Evolutionary conservation across 2,888 invertebrate species (phyloP).

Genomic region (Xanthia icteritia): DNA sequence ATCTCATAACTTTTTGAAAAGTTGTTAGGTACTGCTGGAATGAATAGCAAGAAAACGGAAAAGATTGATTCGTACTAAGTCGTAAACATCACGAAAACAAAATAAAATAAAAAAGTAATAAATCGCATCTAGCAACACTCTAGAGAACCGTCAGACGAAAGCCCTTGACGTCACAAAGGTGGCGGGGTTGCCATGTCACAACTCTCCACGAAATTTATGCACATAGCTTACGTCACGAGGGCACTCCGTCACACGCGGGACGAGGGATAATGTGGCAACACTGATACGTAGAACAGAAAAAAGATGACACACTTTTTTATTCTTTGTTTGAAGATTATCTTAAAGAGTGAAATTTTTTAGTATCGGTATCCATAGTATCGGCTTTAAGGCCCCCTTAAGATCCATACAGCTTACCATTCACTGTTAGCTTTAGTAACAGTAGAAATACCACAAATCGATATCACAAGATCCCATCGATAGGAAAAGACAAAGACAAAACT

Average conservation of each 20-base stretch:
- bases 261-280: conserved; percentile 71
- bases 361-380: neutral
- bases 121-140: conserved; percentile 64
- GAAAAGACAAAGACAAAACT: neutral
- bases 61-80: conserved; percentile 25
- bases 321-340: neutral
- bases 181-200: conserved; percentile 76
- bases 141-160: conserved; percentile 67
- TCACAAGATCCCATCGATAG: no score
- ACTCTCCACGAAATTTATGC: conserved; percentile 85
- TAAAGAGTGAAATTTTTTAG: neutral
- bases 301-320: conserved; percentile 37
- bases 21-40: neutral
- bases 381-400: neutral
- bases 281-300: conserved; percentile 61
- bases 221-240: conserved; percentile 84
- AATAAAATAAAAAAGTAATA: conserved; percentile 64
- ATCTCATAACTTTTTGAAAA: neutral
- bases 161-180: conserved; percentile 76
- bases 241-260: conserved; percentile 77
- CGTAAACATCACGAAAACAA: conserved; percentile 53
- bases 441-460: neutral
- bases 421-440: neutral
- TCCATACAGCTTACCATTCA: neutral
- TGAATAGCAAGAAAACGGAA: neutral